Evolutionary conservation across 1,140 invertebrate species (phyloP).

Genomic region (Drosophila oshimai): DNA sequence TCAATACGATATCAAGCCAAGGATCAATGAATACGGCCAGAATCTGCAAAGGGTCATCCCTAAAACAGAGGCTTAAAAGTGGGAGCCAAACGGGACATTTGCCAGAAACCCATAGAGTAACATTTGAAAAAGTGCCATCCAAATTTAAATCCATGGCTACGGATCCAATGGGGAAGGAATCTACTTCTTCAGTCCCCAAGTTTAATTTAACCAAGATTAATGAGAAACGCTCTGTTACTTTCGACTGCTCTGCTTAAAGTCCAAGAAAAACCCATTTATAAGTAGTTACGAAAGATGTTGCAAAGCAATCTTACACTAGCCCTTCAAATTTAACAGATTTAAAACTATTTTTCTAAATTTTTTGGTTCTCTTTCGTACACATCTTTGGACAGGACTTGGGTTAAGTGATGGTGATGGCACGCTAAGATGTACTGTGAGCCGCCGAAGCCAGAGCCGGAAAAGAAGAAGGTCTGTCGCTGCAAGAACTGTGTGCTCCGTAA

Average conservation of each 20-base stretch:
- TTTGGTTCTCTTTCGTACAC: background rate
- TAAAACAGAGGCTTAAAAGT: background rate
- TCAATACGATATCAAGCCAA: too few relatives aligned
- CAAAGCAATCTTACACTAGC: background rate
- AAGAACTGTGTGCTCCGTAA: conserved; percentile 4
- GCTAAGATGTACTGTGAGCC: conserved; percentile 1
- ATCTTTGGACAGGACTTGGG: background rate
- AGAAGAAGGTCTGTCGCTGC: background rate
- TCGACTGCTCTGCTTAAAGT: too few relatives aligned
- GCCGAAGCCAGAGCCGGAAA: background rate
- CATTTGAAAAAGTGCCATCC: conserved; percentile 5
- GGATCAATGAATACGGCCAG: background rate
- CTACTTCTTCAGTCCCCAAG: background rate
- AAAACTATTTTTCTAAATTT: background rate
- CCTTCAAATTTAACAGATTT: conserved; percentile 1
- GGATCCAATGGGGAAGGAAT: background rate
- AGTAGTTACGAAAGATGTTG: background rate
- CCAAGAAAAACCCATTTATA: background rate
- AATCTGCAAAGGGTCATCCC: conserved; percentile 2
- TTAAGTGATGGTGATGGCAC: background rate
- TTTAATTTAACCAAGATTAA: background rate
- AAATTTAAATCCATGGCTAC: background rate
- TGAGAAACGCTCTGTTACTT: background rate
- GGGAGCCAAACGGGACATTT: background rate
- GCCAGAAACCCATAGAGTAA: background rate